Percentiles rank a stretch among this genome's conserved stretches.
Conservation (phyloP, 2,113 vertebrate species). For the Psephotus haematonotus region DNA sequence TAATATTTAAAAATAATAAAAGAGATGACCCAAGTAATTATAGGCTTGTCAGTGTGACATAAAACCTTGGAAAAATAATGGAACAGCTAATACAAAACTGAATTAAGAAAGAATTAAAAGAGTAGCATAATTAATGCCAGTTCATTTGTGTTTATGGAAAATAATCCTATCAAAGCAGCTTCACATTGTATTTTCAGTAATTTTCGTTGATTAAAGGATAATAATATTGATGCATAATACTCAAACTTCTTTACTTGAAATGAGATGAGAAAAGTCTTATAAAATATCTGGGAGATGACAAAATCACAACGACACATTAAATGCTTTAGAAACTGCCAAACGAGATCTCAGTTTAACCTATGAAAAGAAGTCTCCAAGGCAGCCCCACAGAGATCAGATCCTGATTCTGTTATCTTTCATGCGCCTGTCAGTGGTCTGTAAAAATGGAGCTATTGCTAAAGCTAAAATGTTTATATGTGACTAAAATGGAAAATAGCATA, state of each 20-base stretch:
- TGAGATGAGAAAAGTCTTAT: background rate
- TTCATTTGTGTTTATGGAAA: background rate
- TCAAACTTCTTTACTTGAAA: background rate
- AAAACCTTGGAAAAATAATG: slow-evolving; percentile 11
- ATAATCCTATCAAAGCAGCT: background rate
- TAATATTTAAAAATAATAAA: background rate
- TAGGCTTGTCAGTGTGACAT: background rate
- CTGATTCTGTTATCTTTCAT: background rate
- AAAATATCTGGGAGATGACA: background rate
- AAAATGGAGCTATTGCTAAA: background rate
- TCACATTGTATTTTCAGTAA: background rate
- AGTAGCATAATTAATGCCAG: background rate
- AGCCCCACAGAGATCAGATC: background rate
- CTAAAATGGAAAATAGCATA: background rate
- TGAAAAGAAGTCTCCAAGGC: background rate
- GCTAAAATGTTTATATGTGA: background rate
- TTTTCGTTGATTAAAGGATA: background rate
- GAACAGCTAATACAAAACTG: background rate
- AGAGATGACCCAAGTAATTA: background rate
- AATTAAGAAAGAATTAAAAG: background rate
- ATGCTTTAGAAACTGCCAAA: background rate
- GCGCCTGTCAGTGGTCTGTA: background rate
- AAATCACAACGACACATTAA: background rate
- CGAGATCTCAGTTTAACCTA: background rate
- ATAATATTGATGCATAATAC: background rate